Evolutionary conservation across 2,888 invertebrate species (phyloP).

Genomic region (Glyphotaelius pellucidus): DNA sequence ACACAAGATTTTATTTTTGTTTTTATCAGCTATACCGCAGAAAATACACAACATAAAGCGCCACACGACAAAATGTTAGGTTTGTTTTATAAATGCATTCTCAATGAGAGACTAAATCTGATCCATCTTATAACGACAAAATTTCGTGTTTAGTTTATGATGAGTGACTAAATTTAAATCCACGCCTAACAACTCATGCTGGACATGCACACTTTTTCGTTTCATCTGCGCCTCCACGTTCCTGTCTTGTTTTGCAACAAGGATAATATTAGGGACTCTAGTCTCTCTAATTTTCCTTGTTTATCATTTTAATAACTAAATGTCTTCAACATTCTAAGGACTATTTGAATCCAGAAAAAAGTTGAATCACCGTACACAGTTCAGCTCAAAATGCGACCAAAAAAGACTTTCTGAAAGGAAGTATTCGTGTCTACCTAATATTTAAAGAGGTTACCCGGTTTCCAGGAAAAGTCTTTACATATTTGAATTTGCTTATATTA

Average conservation of each 20-base stretch:
- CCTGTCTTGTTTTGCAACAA: background rate
- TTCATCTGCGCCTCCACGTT: background rate
- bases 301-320: background rate
- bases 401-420: background rate
- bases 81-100: background rate
- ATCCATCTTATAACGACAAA: background rate
- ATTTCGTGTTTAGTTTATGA: too few species aligned
- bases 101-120: background rate
- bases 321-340: background rate
- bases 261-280: background rate
- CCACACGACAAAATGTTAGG: background rate
- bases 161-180: too few species aligned
- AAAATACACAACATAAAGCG: background rate
- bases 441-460: background rate
- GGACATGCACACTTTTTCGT: background rate
- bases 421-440: background rate
- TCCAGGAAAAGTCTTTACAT: background rate
- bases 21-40: background rate
- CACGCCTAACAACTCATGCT: background rate
- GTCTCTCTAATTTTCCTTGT: too few species aligned
- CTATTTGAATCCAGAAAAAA: background rate
- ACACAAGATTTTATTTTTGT: background rate
- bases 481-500: background rate
- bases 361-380: background rate
- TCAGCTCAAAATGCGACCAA: background rate